Evolutionary conservation across 2,888 invertebrate genomes (phyloP), one percentile per base, ranked within the genome.

Genomic region (Margaritifera margaritifera): DNA sequence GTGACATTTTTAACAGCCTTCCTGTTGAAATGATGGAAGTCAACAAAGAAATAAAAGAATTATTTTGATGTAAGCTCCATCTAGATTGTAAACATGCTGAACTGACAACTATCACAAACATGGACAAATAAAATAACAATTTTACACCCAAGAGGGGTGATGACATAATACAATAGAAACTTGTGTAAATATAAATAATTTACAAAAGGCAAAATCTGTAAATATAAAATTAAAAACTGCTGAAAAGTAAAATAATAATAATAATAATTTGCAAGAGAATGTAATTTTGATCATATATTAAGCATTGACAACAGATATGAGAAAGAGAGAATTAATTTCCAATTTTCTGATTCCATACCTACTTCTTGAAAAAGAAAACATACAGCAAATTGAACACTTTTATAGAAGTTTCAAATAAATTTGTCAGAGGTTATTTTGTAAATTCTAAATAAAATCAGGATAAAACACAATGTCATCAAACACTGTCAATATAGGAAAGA

Each of bases 141-240:
- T 42, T 42, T 42, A 42, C 42, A 42, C 42, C 42, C 42, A 42
- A 42, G 42, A 42, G 42, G 42, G 42, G 42, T 42, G 42, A 42
- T 42, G 42, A 31, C n/a, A 20, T 64, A 27, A 51, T 56, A 62
- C 62, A 69, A 62, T 65, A 50, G 62, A 65, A 51, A 50, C 62
- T 65, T 57, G 57, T 69, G 64, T 69, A 70, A 61, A 69, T 60
- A 71, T 58, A 69, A 69, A 62, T 58, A 62, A 69, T 62, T 42
- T 42, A 42, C 42, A 42, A 42, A 69, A 69, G 68, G 64, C 58
- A 64, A 53, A 52, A 57, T 57, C 15, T 60, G 66, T 66, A 63
- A 64, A 72, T 69, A 69, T 60, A 51, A 67, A 64, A 69, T 60
- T 60, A 52, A 68, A 68, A 68, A 72, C 62, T 65, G 72, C 72